Conservation (phyloP, 2,888 invertebrate species). For the Troides oblongomaculatus region DNA sequence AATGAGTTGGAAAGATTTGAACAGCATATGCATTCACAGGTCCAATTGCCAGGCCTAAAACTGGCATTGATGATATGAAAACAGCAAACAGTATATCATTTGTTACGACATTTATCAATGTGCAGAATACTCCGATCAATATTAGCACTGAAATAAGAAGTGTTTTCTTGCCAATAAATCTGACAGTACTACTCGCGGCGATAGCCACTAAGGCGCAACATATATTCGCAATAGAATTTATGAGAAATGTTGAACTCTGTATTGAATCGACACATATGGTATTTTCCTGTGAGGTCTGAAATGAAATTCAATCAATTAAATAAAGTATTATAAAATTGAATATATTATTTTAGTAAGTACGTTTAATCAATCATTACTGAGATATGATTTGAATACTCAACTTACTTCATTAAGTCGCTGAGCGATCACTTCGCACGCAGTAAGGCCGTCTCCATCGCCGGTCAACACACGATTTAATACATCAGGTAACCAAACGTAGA, state of each 20-base stretch:
- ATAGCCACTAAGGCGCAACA: conserved; percentile 56
- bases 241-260: conserved; percentile 56
- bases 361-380: background rate
- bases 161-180: conserved; percentile 63
- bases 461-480: conserved; percentile 76
- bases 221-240: conserved; percentile 56
- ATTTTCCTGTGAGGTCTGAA: conserved; percentile 48
- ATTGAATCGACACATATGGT: conserved; percentile 59
- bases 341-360: background rate
- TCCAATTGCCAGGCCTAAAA: conserved; percentile 62
- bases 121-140: conserved; percentile 54
- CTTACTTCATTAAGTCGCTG: conserved; percentile 57
- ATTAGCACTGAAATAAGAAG: conserved; percentile 53
- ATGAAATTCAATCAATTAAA: conserved; percentile 25
- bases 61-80: conserved; percentile 57
- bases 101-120: conserved; percentile 63
- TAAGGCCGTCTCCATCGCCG: conserved; percentile 45
- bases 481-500: conserved; percentile 81
- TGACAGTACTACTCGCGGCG: conserved; percentile 56
- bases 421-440: conserved; percentile 65
- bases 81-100: conserved; percentile 60
- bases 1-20: conserved; percentile 69
- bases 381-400: background rate
- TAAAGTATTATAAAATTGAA: conserved; percentile 3
- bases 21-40: conserved; percentile 70